phyloP scores from a whole-genome alignment of 1,140 invertebrate species.

The Drosophila carrolli region DNA sequence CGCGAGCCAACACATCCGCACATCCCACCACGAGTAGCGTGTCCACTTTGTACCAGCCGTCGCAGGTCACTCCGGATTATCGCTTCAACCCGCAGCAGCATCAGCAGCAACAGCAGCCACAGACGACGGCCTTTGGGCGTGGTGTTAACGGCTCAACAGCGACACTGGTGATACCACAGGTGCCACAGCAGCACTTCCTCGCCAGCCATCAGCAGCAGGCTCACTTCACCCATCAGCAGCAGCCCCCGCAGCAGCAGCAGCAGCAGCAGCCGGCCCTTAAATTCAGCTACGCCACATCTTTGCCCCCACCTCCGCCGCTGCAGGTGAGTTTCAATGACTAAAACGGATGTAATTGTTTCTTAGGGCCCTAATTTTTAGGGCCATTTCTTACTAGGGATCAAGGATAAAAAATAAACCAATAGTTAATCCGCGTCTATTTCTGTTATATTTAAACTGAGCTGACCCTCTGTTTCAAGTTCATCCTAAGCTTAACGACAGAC shows the following conservation, averaged over 20 bases:
- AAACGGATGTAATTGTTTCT: too few relatives aligned
- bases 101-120: constrained; percentile 40
- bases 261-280: constrained; percentile 67
- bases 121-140: constrained; percentile 53
- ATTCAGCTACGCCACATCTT: constrained; percentile 60
- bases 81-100: constrained; percentile 66
- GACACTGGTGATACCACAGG: constrained; percentile 65
- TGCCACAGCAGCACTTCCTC: constrained; percentile 64
- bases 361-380: too few relatives aligned
- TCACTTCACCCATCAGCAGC: constrained; percentile 55
- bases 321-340: constrained; percentile 53
- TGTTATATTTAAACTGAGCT: too few relatives aligned
- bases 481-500: too few relatives aligned
- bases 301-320: constrained; percentile 77
- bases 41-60: constrained; percentile 51
- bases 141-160: constrained; percentile 27
- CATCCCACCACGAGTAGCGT: constrained; percentile 65
- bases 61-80: constrained; percentile 57
- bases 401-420: too few relatives aligned
- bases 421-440: too few relatives aligned
- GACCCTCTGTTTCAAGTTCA: too few relatives aligned
- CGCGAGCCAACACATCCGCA: constrained; percentile 70
- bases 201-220: constrained; percentile 53
- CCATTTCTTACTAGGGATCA: too few relatives aligned
- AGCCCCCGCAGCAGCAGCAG: constrained; percentile 42